These are phyloP conservation scores for Laticauda laticaudata DNA, from an alignment of 2,113 vertebrate species.

Conservation along the genomic window DNA sequence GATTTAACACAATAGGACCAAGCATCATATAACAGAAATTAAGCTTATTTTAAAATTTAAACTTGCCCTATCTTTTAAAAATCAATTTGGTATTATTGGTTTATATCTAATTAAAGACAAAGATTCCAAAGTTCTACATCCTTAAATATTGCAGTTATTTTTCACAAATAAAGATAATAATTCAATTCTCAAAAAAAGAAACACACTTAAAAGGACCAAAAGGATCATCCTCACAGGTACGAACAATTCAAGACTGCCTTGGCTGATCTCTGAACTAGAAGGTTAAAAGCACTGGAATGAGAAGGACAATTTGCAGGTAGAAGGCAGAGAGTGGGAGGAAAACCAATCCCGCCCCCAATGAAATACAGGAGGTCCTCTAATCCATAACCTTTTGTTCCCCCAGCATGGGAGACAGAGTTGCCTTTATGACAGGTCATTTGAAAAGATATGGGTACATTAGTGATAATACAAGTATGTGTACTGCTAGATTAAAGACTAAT, in stretches of 20 bases:
- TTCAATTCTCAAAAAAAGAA: not conserved
- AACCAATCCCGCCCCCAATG: not conserved
- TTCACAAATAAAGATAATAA: not conserved
- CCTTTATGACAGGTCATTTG: not conserved
- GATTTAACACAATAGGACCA: slow-evolving; percentile 12
- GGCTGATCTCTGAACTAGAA: not conserved
- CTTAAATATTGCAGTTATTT: not conserved
- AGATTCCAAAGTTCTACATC: not conserved
- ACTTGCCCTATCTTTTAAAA: not conserved
- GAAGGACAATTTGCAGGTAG: not conserved
- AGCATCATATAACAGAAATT: not conserved
- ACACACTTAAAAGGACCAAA: not conserved
- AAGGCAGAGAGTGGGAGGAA: not conserved
- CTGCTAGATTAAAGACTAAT: not conserved
- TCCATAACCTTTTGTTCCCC: not conserved
- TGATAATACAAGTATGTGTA: not conserved
- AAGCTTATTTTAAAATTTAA: not conserved
- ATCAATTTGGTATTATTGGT: not conserved
- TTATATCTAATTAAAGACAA: not conserved
- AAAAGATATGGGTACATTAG: not conserved
- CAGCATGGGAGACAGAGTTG: not conserved
- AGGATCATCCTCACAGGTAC: not conserved
- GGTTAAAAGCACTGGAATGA: not conserved
- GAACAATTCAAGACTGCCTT: not conserved
- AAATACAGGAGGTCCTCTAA: not conserved